Conservation (phyloP, 2,113 vertebrate species). For the Gymnorhina tibicen region DNA sequence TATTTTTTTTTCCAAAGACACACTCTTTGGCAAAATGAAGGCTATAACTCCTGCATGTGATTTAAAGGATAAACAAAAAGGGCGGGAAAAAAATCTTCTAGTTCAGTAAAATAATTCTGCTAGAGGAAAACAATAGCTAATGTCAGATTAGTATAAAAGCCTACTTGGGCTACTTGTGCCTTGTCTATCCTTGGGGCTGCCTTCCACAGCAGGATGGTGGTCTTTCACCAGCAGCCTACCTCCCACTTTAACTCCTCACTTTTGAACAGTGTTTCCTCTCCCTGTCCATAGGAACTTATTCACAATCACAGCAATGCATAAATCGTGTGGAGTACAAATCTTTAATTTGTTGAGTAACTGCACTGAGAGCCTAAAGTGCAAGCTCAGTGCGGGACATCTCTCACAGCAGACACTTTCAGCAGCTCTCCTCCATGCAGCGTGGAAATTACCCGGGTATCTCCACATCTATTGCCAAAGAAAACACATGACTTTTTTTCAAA, state of each 20-base stretch:
- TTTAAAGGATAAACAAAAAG: background rate
- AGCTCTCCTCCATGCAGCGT: accelerated
- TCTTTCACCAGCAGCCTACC: background rate
- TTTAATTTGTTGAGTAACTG: background rate
- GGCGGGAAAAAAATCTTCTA: background rate
- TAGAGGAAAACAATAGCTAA: background rate
- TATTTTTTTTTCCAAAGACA: background rate
- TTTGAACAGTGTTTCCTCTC: background rate
- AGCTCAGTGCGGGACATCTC: background rate
- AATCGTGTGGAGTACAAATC: background rate
- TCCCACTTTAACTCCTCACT: background rate
- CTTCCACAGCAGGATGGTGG: background rate
- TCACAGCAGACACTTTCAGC: background rate
- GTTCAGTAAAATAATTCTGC: background rate
- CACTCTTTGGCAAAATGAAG: background rate
- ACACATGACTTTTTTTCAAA: background rate
- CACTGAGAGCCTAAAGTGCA: background rate
- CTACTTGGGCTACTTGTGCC: background rate
- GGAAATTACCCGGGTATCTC: background rate
- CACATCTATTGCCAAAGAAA: background rate
- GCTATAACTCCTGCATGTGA: background rate
- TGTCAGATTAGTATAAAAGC: background rate
- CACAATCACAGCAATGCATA: background rate
- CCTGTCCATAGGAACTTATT: background rate
- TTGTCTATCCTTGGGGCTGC: background rate